These are phyloP conservation scores for Philaethria dido DNA, from an alignment of 2,888 invertebrate species.

Conservation along the genomic window DNA sequence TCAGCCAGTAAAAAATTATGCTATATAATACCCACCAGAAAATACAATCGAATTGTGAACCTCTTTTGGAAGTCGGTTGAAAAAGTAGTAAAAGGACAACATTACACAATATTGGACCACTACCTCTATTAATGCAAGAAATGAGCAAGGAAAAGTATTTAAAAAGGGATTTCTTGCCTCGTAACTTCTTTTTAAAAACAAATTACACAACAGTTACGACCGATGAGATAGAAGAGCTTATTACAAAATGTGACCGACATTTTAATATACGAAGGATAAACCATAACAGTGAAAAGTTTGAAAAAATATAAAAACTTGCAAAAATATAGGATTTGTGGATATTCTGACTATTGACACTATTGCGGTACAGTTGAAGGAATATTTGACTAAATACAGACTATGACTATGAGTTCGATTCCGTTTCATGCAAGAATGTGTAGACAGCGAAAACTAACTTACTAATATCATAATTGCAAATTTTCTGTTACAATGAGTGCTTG, in stretches of 20 bases:
- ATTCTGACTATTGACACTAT: neutral
- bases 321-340: neutral
- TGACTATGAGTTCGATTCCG: too few relatives aligned
- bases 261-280: constrained; percentile 1
- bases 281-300: neutral
- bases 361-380: too few relatives aligned
- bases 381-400: neutral
- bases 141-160: neutral
- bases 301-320: neutral
- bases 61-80: too few relatives aligned
- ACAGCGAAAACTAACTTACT: too few relatives aligned
- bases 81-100: too few relatives aligned
- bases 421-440: too few relatives aligned
- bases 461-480: too few relatives aligned
- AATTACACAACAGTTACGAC: neutral
- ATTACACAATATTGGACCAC: neutral
- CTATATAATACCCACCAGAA: too few relatives aligned
- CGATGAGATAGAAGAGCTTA: constrained; percentile 4
- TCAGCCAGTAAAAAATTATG: too few relatives aligned
- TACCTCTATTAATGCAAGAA: too few relatives aligned
- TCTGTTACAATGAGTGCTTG: too few relatives aligned
- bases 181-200: neutral
- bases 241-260: neutral
- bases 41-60: too few relatives aligned
- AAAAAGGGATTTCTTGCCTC: neutral